Evolutionary conservation across 1,140 invertebrate genomes (phyloP).

Genomic region (Orchesella cincta): DNA sequence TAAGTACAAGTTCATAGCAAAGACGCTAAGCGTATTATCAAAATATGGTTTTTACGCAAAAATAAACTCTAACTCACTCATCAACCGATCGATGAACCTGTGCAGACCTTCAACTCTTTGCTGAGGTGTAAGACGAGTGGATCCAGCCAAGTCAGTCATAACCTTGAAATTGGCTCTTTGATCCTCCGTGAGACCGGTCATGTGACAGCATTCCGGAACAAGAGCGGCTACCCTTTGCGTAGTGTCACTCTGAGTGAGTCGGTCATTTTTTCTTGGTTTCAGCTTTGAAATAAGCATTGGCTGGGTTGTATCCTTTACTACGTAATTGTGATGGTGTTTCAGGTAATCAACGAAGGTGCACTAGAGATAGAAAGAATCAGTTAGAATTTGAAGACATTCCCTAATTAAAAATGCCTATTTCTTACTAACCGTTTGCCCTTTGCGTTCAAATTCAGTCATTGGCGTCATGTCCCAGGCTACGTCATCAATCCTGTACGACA

Average conservation of each 20-base stretch:
- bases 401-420: slow-evolving; percentile 61
- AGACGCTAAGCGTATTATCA: neutral
- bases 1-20: neutral
- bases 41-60: neutral
- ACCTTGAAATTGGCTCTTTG: slow-evolving; percentile 63
- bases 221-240: neutral
- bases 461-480: slow-evolving; percentile 70
- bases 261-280: slow-evolving; percentile 51
- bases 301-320: slow-evolving; percentile 73
- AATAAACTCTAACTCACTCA: neutral
- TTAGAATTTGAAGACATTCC: neutral
- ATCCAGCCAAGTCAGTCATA: slow-evolving; percentile 77
- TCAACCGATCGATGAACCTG: slow-evolving; percentile 66
- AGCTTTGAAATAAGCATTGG: slow-evolving; percentile 71
- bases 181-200: slow-evolving; percentile 71
- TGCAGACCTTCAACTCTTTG: slow-evolving; percentile 67
- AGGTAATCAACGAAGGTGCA: slow-evolving; percentile 79
- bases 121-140: slow-evolving; percentile 75
- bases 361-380: slow-evolving; percentile 48
- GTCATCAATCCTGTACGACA: slow-evolving; percentile 84
- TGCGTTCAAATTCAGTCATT: slow-evolving; percentile 59
- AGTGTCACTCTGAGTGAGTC: neutral
- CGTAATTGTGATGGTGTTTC: slow-evolving; percentile 64
- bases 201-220: slow-evolving; percentile 78
- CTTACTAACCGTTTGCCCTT: slow-evolving; percentile 61